phyloP scores from a whole-genome alignment of 1,140 invertebrate genomes.

The Bacillus rossius region DNA sequence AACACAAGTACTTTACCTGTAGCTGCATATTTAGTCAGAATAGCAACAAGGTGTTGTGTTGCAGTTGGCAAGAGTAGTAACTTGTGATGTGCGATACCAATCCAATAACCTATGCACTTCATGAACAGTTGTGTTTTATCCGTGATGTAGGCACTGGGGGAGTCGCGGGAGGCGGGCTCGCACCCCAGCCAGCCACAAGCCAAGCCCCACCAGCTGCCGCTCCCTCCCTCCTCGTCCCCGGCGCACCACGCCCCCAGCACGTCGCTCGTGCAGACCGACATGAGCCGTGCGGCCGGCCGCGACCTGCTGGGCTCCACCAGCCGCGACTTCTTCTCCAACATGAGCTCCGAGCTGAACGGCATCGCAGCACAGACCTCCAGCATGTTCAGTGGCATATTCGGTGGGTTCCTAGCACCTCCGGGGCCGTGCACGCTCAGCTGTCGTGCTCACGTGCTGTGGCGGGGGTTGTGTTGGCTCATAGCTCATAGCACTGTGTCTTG shows the following conservation, averaged over 20 bases:
- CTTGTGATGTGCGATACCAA: too few species aligned
- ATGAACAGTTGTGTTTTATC: slow-evolving; percentile 29
- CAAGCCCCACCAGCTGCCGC: slow-evolving; percentile 9
- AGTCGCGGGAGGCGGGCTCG: slow-evolving; percentile 29
- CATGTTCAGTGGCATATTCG: slow-evolving; percentile 89
- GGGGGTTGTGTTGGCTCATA: too few species aligned
- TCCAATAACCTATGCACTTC: too few species aligned
- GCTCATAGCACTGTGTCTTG: too few species aligned
- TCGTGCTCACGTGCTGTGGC: neutral
- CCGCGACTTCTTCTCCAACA: slow-evolving; percentile 83
- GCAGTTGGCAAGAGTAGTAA: too few species aligned
- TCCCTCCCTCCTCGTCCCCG: slow-evolving; percentile 12
- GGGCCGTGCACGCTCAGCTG: neutral
- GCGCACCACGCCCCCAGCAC: slow-evolving; percentile 7
- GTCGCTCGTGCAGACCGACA: slow-evolving; percentile 18
- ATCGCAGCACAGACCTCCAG: slow-evolving; percentile 83
- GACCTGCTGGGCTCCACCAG: slow-evolving; percentile 34
- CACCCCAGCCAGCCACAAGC: slow-evolving; percentile 36
- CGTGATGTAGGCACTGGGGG: slow-evolving; percentile 28
- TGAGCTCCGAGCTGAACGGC: slow-evolving; percentile 84
- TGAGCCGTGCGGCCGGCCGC: slow-evolving; percentile 26
- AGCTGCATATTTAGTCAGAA: too few species aligned
- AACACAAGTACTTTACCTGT: too few species aligned
- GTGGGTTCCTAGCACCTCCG: slow-evolving; percentile 43
- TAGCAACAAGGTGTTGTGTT: too few species aligned